These are phyloP conservation scores for Oreochromis aureus DNA, from an alignment of 2,113 vertebrate species.

Conservation along the genomic window DNA sequence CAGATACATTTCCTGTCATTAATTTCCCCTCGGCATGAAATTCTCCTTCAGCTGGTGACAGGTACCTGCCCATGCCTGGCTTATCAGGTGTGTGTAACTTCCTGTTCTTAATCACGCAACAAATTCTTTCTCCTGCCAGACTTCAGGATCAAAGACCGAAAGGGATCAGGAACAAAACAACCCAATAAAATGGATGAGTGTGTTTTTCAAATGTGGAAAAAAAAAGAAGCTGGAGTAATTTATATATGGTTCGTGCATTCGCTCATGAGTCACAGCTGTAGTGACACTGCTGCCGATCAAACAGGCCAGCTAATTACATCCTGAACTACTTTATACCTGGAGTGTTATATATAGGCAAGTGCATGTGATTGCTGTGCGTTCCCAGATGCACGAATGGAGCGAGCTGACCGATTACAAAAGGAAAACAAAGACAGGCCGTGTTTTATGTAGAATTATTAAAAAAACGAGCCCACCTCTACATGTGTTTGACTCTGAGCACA, in stretches of 20 bases:
- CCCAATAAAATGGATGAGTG: neutral
- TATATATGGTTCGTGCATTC: neutral
- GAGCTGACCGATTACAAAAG: neutral
- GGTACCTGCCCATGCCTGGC: neutral
- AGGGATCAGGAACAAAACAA: neutral
- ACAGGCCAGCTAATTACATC: neutral
- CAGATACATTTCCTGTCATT: constrained; percentile 12
- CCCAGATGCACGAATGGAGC: neutral
- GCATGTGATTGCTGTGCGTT: neutral
- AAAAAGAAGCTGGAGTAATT: neutral
- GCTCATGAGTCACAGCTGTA: neutral
- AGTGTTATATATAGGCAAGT: neutral
- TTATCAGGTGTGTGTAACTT: neutral
- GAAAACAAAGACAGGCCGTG: neutral
- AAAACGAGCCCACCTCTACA: neutral
- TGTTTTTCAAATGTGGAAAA: neutral
- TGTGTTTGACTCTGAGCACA: neutral
- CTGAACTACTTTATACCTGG: neutral
- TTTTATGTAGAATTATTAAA: neutral
- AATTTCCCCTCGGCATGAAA: constrained; percentile 13
- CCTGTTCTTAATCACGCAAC: neutral
- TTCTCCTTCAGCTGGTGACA: constrained; percentile 20
- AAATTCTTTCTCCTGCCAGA: neutral
- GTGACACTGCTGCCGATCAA: neutral
- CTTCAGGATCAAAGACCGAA: neutral